Evolutionary conservation across 1,140 invertebrate species (phyloP).

Genomic region (Apis laboriosa): DNA sequence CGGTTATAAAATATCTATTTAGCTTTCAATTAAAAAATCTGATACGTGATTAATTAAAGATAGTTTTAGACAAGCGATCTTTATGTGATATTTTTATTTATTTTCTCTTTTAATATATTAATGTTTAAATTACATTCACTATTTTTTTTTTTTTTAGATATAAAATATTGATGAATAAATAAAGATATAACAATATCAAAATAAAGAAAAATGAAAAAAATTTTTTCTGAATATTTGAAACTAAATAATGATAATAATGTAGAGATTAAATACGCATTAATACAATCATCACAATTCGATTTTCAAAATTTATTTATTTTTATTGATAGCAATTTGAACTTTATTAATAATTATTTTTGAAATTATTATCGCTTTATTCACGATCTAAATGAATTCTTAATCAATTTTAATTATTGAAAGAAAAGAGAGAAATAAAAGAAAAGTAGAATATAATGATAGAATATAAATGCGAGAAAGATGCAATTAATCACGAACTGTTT

Average conservation of each 20-base stretch:
- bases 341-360: background rate
- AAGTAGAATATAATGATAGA: background rate
- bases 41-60: slow-evolving; percentile 16
- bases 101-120: background rate
- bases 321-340: background rate
- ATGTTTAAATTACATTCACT: background rate
- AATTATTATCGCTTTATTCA: background rate
- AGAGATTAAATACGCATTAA: slow-evolving; percentile 5
- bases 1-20: background rate
- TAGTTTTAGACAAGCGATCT: background rate
- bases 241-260: slow-evolving; percentile 15
- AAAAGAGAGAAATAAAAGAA: slow-evolving; percentile 13
- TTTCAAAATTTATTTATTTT: slow-evolving; percentile 48
- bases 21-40: slow-evolving; percentile 21
- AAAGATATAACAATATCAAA: background rate
- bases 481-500: slow-evolving; percentile 19
- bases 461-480: background rate
- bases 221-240: slow-evolving; percentile 15
- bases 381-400: slow-evolving; percentile 16
- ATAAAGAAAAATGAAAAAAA: background rate
- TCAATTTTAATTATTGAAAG: background rate
- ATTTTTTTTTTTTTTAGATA: slow-evolving; percentile 9
- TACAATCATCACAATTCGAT: slow-evolving; percentile 30
- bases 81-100: background rate
- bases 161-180: slow-evolving; percentile 9